Evolutionary conservation across 2,797 vertebrate species (phyloP).

Genomic region (Melopsittacus undulatus): DNA sequence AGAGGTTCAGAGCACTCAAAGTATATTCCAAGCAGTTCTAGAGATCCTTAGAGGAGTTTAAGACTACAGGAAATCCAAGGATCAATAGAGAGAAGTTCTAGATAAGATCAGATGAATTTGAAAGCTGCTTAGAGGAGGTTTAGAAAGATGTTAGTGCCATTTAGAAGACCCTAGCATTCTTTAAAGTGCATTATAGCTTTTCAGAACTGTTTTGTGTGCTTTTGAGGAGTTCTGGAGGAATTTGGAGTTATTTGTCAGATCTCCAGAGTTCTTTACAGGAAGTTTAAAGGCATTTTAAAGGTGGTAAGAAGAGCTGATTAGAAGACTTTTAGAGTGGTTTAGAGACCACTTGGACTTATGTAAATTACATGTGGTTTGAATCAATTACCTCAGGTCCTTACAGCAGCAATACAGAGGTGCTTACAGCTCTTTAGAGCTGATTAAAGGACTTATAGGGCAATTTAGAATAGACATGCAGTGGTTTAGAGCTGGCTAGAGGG

Average conservation of each 20-base stretch:
- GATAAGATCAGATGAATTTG: background rate
- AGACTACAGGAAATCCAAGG: background rate
- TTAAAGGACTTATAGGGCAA: background rate
- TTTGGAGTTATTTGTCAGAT: background rate
- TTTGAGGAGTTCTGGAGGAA: background rate
- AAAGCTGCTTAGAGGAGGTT: background rate
- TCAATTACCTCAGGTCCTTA: background rate
- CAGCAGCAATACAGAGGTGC: background rate
- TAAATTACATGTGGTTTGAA: background rate
- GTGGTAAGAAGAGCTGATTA: background rate
- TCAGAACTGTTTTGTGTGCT: background rate
- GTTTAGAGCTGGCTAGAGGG: background rate
- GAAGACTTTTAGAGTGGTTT: background rate
- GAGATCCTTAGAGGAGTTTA: background rate
- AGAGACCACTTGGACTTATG: background rate
- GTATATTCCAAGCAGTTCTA: background rate
- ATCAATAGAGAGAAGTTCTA: background rate
- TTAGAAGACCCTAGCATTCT: background rate
- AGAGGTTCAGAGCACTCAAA: background rate
- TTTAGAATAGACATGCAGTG: background rate
- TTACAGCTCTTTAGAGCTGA: background rate
- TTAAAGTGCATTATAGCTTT: background rate
- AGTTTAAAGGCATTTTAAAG: background rate
- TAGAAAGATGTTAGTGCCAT: background rate
- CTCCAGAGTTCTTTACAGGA: background rate